These are phyloP conservation scores for Oriolus oriolus DNA, from an alignment of 2,113 vertebrate species.

Conservation along the genomic window DNA sequence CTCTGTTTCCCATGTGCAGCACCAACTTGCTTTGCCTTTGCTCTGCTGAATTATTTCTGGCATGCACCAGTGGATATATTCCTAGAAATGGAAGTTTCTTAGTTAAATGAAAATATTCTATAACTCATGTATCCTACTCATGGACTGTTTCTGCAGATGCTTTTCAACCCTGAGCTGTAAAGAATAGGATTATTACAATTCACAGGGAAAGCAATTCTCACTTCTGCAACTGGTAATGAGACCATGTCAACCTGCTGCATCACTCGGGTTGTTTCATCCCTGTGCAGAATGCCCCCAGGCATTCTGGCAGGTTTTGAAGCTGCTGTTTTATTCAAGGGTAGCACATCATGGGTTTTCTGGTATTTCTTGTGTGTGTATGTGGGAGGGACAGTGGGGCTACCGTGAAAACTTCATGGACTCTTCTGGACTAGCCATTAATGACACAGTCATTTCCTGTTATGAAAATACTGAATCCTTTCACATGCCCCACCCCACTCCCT, in stretches of 20 bases:
- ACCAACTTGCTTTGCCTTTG: background rate
- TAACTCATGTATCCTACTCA: background rate
- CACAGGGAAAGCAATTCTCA: background rate
- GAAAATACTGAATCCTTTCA: background rate
- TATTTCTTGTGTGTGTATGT: background rate
- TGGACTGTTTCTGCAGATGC: background rate
- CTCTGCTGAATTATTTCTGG: background rate
- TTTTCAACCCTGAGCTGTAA: background rate
- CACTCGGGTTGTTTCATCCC: background rate
- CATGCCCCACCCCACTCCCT: accelerated
- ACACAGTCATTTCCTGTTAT: background rate
- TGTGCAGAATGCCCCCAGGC: accelerated
- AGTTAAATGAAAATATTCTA: background rate
- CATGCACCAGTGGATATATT: accelerated
- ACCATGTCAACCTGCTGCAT: background rate
- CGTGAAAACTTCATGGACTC: background rate
- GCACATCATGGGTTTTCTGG: accelerated
- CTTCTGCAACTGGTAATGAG: background rate
- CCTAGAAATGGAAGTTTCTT: background rate
- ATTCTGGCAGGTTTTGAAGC: background rate
- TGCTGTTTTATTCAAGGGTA: background rate
- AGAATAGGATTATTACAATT: background rate
- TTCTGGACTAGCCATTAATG: background rate
- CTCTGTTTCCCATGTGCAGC: background rate
- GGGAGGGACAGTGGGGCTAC: background rate